phyloP scores from a whole-genome alignment of 1,140 invertebrate species.

The Cataglyphis hispanica region DNA sequence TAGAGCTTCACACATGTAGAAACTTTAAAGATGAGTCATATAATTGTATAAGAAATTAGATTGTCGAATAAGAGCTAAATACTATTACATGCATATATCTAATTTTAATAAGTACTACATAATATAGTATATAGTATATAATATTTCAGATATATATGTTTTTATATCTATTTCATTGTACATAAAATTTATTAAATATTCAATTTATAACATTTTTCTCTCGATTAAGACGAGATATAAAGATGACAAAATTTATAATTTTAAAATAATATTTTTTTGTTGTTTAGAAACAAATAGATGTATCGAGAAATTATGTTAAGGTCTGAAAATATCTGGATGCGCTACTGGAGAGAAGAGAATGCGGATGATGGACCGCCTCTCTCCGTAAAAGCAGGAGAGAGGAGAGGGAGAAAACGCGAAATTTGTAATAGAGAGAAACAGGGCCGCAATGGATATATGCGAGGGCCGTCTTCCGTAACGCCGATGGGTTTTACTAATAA shows the following conservation, averaged over 20 bases:
- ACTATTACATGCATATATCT: too few relatives aligned
- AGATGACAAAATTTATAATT: background rate
- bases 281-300: background rate
- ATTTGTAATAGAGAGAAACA: constrained; percentile 85
- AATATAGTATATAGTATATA: too few relatives aligned
- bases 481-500: constrained; percentile 85
- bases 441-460: constrained; percentile 79
- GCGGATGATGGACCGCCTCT: background rate
- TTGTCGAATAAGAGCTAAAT: background rate
- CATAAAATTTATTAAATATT: background rate
- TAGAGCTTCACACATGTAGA: background rate
- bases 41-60: background rate
- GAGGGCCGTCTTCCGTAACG: constrained; percentile 82
- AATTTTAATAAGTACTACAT: too few relatives aligned
- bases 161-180: background rate
- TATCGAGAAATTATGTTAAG: background rate
- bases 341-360: background rate
- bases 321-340: constrained; percentile 7
- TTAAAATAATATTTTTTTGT: background rate
- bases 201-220: background rate
- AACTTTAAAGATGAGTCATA: background rate
- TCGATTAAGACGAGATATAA: background rate
- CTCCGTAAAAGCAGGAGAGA: background rate
- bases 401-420: constrained; percentile 78
- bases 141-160: too few relatives aligned